These are phyloP conservation scores for Uropetala carovei DNA, from an alignment of 2,888 invertebrate genomes.

Conservation along the genomic window DNA sequence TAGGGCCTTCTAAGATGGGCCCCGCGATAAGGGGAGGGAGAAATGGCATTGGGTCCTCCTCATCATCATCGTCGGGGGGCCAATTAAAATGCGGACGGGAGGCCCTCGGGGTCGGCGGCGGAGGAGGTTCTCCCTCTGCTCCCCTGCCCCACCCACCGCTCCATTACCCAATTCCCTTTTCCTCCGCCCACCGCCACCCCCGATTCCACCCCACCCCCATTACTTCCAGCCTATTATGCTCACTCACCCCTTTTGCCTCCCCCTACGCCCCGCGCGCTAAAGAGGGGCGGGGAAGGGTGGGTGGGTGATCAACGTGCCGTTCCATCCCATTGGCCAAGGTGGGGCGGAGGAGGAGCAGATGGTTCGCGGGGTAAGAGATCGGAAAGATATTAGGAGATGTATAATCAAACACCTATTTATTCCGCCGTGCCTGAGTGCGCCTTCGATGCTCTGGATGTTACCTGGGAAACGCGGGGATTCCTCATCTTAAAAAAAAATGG, in stretches of 20 bases:
- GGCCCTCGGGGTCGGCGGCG: not conserved
- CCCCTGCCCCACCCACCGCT: too few relatives aligned
- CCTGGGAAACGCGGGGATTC: not conserved
- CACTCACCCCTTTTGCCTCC: slow-evolving; percentile 8
- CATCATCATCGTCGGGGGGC: slow-evolving; percentile 10
- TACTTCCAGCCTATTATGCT: slow-evolving; percentile 19
- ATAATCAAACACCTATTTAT: slow-evolving; percentile 49
- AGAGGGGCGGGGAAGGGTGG: not conserved
- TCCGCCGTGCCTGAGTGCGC: slow-evolving; percentile 17
- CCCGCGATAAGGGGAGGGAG: not conserved
- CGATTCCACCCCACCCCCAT: not conserved
- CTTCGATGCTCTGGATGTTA: not conserved
- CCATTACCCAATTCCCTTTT: too few relatives aligned
- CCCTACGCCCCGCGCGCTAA: too few relatives aligned
- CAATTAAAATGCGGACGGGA: slow-evolving; percentile 2
- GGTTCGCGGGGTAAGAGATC: slow-evolving; percentile 25
- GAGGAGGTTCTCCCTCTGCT: too few relatives aligned
- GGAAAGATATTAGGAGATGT: slow-evolving; percentile 50
- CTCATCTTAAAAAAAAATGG: not conserved
- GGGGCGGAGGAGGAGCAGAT: slow-evolving; percentile 39
- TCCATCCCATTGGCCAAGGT: not conserved
- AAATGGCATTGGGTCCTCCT: slow-evolving; percentile 1
- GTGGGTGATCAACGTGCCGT: not conserved
- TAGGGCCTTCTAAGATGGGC: not conserved
- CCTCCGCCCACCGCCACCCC: too few relatives aligned